Evolutionary conservation across 2,797 vertebrate genomes (phyloP), one percentile per base, ranked within the genome.

Genomic region (Sebastes iracundus): DNA sequence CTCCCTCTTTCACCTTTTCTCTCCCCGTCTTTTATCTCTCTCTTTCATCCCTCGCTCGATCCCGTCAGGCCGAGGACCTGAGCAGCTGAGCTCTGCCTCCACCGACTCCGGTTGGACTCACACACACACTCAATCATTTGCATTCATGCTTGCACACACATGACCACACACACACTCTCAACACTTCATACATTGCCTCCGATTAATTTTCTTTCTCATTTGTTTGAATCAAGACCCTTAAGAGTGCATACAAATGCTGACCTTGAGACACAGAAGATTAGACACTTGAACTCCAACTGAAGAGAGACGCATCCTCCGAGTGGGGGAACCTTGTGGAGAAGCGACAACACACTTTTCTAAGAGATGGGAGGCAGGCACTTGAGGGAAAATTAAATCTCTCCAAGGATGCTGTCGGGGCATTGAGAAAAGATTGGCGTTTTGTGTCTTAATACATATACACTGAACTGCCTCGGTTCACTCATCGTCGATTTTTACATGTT

Each of bases 331-430:
- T 94, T 93, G 92, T 90, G 88, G 80, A 80, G 86, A 83, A 87
- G 82, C 83, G 75, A 78, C 82, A 82, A 68, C 92, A 77, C 65
- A 88, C 79, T 91, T 92, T 92, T 90, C 89, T 89, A 87, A 90
- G 87, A 91, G 90, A 91, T 60, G 75, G 85, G 73, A 91, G 90
- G 76, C 67, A 87, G 87, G 73, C 89, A 94, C 93, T 94, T 90
- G 83, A 94, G 92, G 90, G 92, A 83, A 93, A 93, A 94, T 94
- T 91, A 91, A 94, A 94, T 92, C 90, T 92, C 87, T 92, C 87
- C 93, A 94, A 94, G 91, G 92, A 93, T 94, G 83, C 83, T 53
- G 86, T 70, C 55, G 6, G 77, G 72, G 83, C 88, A 90, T 88
- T 89, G 87, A 92, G 86, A 85, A 86, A 90, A 91, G 60, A 86